phyloP scores from a whole-genome alignment of 2,797 vertebrate genomes.

The Rhinophrynus dorsalis region DNA sequence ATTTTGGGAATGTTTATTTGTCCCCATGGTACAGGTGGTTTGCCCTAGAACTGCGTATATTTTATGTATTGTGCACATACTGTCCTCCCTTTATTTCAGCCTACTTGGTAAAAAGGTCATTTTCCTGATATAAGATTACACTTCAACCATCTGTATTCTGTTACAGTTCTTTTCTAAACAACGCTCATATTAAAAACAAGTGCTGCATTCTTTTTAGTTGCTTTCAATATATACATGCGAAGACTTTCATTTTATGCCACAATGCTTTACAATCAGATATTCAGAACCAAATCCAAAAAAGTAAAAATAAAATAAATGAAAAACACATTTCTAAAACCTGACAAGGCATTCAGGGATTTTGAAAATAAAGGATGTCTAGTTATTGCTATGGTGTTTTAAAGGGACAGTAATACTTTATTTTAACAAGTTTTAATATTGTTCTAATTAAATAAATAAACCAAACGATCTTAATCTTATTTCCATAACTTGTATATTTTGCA shows the following conservation, averaged over 20 bases:
- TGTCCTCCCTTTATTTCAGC: constrained; percentile 33
- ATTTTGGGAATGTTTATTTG: too few species aligned
- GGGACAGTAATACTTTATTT: too few species aligned
- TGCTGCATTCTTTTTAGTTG: not conserved
- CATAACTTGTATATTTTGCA: too few species aligned
- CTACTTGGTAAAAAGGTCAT: constrained; percentile 8
- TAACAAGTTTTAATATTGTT: too few species aligned
- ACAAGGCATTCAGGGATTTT: not conserved
- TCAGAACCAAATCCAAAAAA: not conserved
- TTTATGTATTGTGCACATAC: too few species aligned
- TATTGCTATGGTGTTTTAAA: too few species aligned
- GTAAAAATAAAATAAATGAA: not conserved
- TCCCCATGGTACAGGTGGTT: too few species aligned
- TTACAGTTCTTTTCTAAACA: not conserved
- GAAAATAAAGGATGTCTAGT: too few species aligned
- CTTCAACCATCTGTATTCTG: constrained; percentile 12
- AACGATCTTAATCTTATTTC: too few species aligned
- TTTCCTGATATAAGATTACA: constrained; percentile 21
- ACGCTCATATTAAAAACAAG: constrained; percentile 3
- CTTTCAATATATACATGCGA: constrained; percentile 20
- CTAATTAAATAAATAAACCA: too few species aligned
- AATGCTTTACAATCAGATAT: constrained; percentile 20
- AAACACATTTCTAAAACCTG: not conserved
- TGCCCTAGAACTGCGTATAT: too few species aligned
- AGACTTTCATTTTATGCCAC: constrained; percentile 24